Base-by-base conservation (phyloP, 2,113 vertebrate species). In the Regulus satrapa region DNA sequence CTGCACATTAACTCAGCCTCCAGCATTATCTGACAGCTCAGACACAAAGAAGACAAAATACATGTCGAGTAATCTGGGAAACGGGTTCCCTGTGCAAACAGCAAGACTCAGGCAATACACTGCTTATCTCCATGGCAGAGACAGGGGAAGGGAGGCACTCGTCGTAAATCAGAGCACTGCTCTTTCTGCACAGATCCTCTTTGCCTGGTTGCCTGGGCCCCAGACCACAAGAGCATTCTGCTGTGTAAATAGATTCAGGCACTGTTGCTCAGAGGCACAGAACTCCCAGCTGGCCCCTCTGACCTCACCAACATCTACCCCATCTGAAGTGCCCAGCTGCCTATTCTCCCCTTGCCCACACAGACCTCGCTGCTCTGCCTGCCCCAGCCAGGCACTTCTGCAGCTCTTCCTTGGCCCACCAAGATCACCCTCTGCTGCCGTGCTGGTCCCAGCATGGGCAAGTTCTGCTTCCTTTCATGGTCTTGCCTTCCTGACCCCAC, bases 361-460 rank as follows among this genome's bases (percentile, higher is more conserved):
- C 52, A 43, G 59, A 69, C 29, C 64, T 25, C 1, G 0, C 29
- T 12, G 18, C 58, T 38, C 58, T 55, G 61, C 32, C 36, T 20
- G 25, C 32, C 36, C 49, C 58, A 68, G 67, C 13, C 1, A 0
- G 54, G 62, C 7, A 1, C 21, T 26, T 36, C 6, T 2, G 52
- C 73, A 6, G 36, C 64, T 78, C 59, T 73, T 87, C 36, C 54
- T 20, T 4, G 2, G 56, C 19, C 56, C 3, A 12, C 0, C 7
- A 40, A 61, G 31, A 36, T 45, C 38, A 40, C 25, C 25, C 26
- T 56, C 0, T 0, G 76, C 62, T 51, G 62, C 2, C 1, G 49
- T 0, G 0, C 1, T 19, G 17, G 9, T 40, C 40, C 76, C 68
- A 68, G 48, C 0, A 0, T 4, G 38, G 49, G 23, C 46, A 81